Evolutionary conservation across 2,797 vertebrate species (phyloP), one percentile per base, ranked within the genome.

Genomic region (Gobio occitaniae): DNA sequence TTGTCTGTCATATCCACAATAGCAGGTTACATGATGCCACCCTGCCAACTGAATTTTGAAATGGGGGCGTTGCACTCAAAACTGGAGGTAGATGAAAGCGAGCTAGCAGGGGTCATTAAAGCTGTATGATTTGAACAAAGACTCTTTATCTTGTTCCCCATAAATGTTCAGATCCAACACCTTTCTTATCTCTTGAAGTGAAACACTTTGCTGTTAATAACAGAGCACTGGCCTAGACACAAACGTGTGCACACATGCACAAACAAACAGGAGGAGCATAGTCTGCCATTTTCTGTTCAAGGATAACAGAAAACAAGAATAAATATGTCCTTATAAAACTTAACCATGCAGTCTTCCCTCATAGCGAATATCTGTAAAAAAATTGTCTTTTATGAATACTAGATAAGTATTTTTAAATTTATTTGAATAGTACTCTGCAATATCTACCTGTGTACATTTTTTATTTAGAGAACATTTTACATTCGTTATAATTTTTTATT

Each of bases 241-340:
- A 85, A 78, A 52, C 77, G 2, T 72, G 59, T 3, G 3, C 41
- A 63, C 76, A 84, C 83, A 72, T 21, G 69, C 44, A 63, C 38
- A 78, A 32, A 59, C 38, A 38, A 25, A 78, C 21, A 21, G 12
- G 10, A 71, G 36, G 9, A 17, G n/a, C n/a, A 17, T 2, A 36
- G 48, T 29, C 15, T 32, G 25, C 16, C 29, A 36, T 74, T 75
- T 63, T 29, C n/a, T 63, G 12, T 13, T 25, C 2, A 63, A 29
- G 29, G 13, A 38, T 32, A 68, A 38, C 17, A 38, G 69, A 48
- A 47, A 25, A 71, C 13, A n/a, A 65, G 2, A 65, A 13, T 15
- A 63, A 68, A 68, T 19, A 19, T 10, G 11, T 69, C 19, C 38
- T 6, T 21, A 6, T 1, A 19, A 65, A 68, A 38, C 16, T 9